Percentiles rank a stretch among this genome's conserved stretches.
Evolutionary conservation across 2,888 invertebrate genomes (phyloP).

Genomic region (Dicranocentrus wangi): DNA sequence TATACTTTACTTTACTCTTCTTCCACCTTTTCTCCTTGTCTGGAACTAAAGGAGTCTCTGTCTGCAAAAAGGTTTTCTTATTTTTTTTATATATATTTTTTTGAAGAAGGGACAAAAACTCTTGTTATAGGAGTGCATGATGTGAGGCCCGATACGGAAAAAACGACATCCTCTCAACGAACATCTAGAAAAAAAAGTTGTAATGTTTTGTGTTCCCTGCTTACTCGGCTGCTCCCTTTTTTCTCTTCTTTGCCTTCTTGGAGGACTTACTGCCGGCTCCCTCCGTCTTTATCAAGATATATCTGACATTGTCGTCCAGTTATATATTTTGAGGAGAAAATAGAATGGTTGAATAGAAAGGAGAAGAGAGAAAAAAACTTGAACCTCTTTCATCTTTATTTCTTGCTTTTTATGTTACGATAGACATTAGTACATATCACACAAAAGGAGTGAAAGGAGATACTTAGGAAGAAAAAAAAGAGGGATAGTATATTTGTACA

Average conservation of each 20-base stretch:
- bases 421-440: conserved; percentile 49
- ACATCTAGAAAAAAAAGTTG: no score
- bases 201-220: background rate
- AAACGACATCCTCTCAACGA: conserved; percentile 5
- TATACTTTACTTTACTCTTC: background rate
- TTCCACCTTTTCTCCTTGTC: conserved; percentile 2
- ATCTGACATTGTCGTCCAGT: conserved; percentile 52
- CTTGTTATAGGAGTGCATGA: background rate
- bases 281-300: conserved; percentile 51
- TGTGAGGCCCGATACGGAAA: background rate
- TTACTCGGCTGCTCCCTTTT: conserved; percentile 10
- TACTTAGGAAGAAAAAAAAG: conserved; percentile 38
- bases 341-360: conserved; percentile 18
- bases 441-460: conserved; percentile 34
- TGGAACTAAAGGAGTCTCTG: background rate
- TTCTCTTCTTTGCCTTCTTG: conserved; percentile 25
- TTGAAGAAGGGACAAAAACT: background rate
- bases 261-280: no score
- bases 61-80: no score
- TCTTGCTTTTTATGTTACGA: conserved; percentile 50
- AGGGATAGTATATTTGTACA: conserved; percentile 11
- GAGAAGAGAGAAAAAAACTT: conserved; percentile 47
- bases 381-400: conserved; percentile 58
- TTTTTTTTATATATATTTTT: background rate
- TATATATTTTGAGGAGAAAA: conserved; percentile 30